phyloP scores from a whole-genome alignment of 2,888 invertebrate genomes.

The Nemurella pictetii region DNA sequence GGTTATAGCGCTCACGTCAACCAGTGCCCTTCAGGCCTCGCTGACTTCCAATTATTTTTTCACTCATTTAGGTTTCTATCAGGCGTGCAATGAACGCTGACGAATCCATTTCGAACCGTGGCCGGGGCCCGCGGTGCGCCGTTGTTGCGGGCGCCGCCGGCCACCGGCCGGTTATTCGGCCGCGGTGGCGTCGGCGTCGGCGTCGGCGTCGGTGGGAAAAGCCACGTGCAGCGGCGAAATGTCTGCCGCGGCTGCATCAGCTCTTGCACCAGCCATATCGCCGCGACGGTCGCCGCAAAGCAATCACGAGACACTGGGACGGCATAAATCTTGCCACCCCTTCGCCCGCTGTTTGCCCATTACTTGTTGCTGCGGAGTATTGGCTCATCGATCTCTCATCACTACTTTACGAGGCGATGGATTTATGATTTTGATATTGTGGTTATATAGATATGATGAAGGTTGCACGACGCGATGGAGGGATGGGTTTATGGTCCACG shows the following conservation, averaged over 20 bases:
- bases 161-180: too few species aligned
- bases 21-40: too few species aligned
- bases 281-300: neutral
- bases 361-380: neutral
- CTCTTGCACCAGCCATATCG: neutral
- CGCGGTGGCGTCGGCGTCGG: too few species aligned
- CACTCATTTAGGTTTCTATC: too few species aligned
- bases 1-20: too few species aligned
- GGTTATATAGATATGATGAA: neutral
- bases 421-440: neutral
- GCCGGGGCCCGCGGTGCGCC: too few species aligned
- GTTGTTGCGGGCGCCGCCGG: too few species aligned
- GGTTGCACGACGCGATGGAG: neutral
- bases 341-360: neutral
- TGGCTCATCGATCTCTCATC: neutral
- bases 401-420: neutral
- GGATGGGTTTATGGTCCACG: neutral
- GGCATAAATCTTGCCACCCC: neutral
- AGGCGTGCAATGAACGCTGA: too few species aligned
- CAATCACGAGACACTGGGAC: neutral
- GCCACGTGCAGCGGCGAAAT: too few species aligned
- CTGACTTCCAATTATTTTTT: too few species aligned
- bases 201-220: too few species aligned
- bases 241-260: neutral
- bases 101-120: too few species aligned